A percentile compares a stretch with the other conserved stretches of the same genome.
These are phyloP conservation scores for Hyperopisus bebe DNA, from an alignment of 2,113 vertebrate genomes.

Conservation along the genomic window DNA sequence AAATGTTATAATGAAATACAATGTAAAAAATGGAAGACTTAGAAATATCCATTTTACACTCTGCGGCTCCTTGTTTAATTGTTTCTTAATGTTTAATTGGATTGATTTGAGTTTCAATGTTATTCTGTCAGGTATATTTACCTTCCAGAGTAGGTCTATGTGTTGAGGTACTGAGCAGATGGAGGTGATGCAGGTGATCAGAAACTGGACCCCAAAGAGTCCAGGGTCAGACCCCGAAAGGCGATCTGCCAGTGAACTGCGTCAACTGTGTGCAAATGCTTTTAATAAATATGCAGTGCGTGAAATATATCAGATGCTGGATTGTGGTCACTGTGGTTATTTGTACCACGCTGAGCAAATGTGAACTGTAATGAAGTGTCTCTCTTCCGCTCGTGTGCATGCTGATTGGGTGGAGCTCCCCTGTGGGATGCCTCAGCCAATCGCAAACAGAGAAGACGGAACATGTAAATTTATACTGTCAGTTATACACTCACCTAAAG, in stretches of 20 bases:
- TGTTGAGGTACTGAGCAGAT: not conserved
- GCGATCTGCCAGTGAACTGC: not conserved
- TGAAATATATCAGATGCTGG: not conserved
- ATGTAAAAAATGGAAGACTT: not conserved
- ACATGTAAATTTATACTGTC: not conserved
- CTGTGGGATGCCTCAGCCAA: not conserved
- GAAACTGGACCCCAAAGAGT: not conserved
- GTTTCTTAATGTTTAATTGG: not conserved
- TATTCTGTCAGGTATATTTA: not conserved
- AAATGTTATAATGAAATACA: constrained; percentile 1
- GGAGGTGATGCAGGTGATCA: not conserved
- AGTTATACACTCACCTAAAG: too few relatives aligned
- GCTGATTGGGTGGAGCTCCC: not conserved
- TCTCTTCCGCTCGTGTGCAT: not conserved
- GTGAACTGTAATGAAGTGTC: not conserved
- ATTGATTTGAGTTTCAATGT: not conserved
- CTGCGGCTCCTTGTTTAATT: not conserved
- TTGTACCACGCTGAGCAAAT: not conserved
- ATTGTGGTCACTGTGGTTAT: not conserved
- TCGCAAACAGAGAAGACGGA: not conserved
- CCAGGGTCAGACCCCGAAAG: not conserved
- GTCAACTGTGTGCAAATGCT: not conserved
- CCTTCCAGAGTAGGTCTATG: not conserved
- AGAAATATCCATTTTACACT: not conserved
- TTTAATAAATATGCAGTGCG: not conserved